These are phyloP conservation scores for Cisticola juncidis DNA, from an alignment of 2,113 vertebrate genomes.

Conservation along the genomic window DNA sequence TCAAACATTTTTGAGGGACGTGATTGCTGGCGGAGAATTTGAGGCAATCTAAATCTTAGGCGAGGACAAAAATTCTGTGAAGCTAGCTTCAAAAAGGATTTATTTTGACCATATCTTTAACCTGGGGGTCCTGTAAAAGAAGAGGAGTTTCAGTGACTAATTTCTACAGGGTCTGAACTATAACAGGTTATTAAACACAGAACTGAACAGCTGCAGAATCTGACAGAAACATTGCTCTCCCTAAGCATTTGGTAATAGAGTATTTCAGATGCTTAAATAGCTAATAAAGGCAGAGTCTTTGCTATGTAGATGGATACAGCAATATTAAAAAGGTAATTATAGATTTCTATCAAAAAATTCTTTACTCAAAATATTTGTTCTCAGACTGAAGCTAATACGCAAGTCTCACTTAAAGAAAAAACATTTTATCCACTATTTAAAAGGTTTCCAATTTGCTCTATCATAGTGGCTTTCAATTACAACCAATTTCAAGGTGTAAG, in stretches of 20 bases:
- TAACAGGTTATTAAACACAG: conserved; percentile 29
- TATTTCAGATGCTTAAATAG: conserved; percentile 36
- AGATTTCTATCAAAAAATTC: conserved; percentile 27
- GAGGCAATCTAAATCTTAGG: neutral
- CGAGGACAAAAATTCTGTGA: neutral
- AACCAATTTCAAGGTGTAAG: neutral
- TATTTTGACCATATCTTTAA: neutral
- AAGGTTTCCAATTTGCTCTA: neutral
- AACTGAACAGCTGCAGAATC: neutral
- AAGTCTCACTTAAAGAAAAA: neutral
- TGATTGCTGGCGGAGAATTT: neutral
- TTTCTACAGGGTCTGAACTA: conserved; percentile 18
- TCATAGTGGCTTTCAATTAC: neutral
- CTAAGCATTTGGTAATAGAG: neutral
- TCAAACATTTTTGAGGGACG: neutral
- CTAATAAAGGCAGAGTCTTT: conserved; percentile 33
- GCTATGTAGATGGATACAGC: conserved; percentile 27
- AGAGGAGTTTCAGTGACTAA: neutral
- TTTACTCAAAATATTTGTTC: conserved; percentile 16
- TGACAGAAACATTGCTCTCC: conserved; percentile 37
- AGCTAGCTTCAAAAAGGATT: neutral
- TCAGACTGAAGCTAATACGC: neutral
- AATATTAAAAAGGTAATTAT: conserved; percentile 43
- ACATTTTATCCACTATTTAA: neutral
- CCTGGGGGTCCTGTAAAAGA: neutral